These are phyloP conservation scores for Cheilinus undulatus DNA, from an alignment of 2,113 vertebrate genomes.

Conservation along the genomic window DNA sequence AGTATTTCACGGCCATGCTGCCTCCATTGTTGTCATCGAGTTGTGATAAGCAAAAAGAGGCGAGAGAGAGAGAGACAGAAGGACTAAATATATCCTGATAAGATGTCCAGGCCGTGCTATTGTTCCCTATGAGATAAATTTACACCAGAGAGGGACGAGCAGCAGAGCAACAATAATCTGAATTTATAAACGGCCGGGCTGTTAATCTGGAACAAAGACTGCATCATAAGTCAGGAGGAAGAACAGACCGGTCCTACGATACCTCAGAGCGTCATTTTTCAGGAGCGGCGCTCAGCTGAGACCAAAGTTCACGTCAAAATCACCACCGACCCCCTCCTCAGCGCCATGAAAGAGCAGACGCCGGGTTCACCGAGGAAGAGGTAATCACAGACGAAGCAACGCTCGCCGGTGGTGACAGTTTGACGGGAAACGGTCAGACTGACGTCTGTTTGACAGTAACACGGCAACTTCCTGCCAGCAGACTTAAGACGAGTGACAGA, in stretches of 20 bases:
- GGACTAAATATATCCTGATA: slow-evolving; percentile 36
- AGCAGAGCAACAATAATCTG: background rate
- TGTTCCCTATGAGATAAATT: slow-evolving; percentile 31
- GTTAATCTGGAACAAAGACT: slow-evolving; percentile 35
- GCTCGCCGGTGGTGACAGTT: slow-evolving; percentile 43
- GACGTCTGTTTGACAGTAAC: slow-evolving; percentile 49
- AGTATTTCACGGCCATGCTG: slow-evolving; percentile 5
- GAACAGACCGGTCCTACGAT: too few species aligned
- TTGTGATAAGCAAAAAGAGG: slow-evolving; percentile 21
- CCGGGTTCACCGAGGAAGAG: background rate
- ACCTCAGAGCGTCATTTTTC: too few species aligned
- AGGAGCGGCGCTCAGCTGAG: background rate
- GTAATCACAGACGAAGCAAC: slow-evolving; percentile 36
- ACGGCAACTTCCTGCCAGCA: slow-evolving; percentile 46
- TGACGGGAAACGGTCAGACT: slow-evolving; percentile 49
- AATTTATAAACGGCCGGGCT: slow-evolving; percentile 6
- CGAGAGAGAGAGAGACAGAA: slow-evolving; percentile 15
- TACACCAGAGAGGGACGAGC: slow-evolving; percentile 25
- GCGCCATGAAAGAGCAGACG: slow-evolving; percentile 6
- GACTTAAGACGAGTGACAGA: slow-evolving; percentile 46
- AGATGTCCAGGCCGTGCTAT: background rate
- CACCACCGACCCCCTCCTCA: background rate
- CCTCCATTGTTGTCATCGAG: slow-evolving; percentile 26
- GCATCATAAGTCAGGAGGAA: too few species aligned
- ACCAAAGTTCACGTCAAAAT: slow-evolving; percentile 25